These are phyloP conservation scores for Xyrichtys novacula DNA, from an alignment of 2,797 vertebrate species.

Conservation along the genomic window DNA sequence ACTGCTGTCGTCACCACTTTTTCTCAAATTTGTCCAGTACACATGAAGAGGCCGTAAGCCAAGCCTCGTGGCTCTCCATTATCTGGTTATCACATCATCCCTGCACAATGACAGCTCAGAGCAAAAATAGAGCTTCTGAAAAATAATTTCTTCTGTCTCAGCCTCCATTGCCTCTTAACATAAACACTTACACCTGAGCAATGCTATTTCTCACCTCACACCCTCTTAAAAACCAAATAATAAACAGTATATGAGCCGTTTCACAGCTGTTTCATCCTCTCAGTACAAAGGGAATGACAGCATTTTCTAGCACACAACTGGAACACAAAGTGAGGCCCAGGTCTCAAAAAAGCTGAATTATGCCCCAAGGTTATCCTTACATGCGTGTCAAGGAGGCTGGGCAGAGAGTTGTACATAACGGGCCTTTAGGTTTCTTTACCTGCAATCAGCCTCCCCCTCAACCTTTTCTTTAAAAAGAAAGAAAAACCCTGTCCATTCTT, in stretches of 20 bases:
- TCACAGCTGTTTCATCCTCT: background rate
- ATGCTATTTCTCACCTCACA: background rate
- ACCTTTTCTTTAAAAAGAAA: too few relatives aligned
- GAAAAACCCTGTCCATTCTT: too few relatives aligned
- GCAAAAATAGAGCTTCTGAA: constrained; percentile 43
- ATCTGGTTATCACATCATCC: constrained; percentile 40
- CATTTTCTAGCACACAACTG: too few relatives aligned
- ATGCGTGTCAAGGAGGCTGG: too few relatives aligned
- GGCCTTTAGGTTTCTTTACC: too few relatives aligned
- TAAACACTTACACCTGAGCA: background rate
- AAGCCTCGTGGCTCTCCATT: constrained; percentile 38
- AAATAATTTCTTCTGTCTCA: constrained; percentile 17
- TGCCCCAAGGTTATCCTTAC: too few relatives aligned
- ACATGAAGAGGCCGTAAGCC: constrained; percentile 15
- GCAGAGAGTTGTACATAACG: too few relatives aligned
- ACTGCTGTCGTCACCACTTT: constrained; percentile 37
- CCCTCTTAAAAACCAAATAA: background rate
- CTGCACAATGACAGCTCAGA: constrained; percentile 35
- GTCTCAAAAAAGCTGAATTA: too few relatives aligned
- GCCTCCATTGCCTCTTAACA: background rate
- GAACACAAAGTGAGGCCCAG: too few relatives aligned
- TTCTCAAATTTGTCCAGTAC: constrained; percentile 11
- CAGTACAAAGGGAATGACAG: too few relatives aligned
- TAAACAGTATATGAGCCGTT: background rate
- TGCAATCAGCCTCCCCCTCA: too few relatives aligned